phyloP scores from a whole-genome alignment of 2,888 invertebrate species.

The Zelleria hepariella region DNA sequence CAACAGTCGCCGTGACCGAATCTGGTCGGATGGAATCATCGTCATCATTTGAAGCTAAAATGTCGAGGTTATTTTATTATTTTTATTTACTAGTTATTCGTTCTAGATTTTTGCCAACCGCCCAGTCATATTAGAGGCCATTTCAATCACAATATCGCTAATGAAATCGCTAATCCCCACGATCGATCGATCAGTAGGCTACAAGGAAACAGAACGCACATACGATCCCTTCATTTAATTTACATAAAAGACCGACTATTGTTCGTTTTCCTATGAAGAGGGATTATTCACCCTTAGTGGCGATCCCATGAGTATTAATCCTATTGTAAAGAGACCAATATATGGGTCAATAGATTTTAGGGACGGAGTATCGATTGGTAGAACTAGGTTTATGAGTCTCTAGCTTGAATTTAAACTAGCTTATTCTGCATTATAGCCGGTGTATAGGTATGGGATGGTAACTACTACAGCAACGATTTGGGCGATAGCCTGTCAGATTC shows the following conservation, averaged over 20 bases:
- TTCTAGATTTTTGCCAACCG: too few relatives aligned
- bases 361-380: conserved; percentile 20
- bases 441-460: too few relatives aligned
- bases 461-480: too few relatives aligned
- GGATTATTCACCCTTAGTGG: conserved; percentile 60
- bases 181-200: conserved; percentile 32
- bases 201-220: conserved; percentile 27
- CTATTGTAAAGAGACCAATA: conserved; percentile 37
- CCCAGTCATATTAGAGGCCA: too few relatives aligned
- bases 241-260: conserved; percentile 59
- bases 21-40: too few relatives aligned
- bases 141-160: too few relatives aligned
- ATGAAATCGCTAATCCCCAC: conserved; percentile 18
- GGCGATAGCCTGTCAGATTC: too few relatives aligned
- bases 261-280: conserved; percentile 64
- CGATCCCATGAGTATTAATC: conserved; percentile 50
- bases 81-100: too few relatives aligned
- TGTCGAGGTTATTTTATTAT: too few relatives aligned
- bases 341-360: conserved; percentile 29
- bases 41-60: too few relatives aligned
- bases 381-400: not conserved
- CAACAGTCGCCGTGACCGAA: too few relatives aligned
- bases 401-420: not conserved
- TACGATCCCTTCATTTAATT: conserved; percentile 58
- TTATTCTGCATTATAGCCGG: too few relatives aligned